Base-by-base conservation (phyloP, 2,113 vertebrate genomes). In the Apistogramma diplotaenia region DNA sequence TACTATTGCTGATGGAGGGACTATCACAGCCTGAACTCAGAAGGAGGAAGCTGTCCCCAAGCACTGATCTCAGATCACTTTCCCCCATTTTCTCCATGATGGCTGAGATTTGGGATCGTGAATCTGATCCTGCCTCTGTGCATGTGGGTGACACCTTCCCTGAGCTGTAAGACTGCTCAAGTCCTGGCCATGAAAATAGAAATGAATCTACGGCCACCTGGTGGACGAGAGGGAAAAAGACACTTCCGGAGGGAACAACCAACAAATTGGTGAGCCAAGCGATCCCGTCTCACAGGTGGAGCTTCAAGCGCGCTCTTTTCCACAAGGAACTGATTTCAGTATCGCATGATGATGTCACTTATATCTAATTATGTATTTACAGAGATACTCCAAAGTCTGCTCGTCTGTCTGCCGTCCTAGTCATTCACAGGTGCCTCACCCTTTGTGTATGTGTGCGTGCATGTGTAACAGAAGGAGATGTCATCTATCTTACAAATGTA, bases 271-370 rank as follows among this genome's bases (percentile, higher is more conserved):
- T 82, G 59, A 85, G 57, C 37, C 4, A 21, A 29, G 56, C 6
- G 18, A 61, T 76, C 37, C 19, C 0, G 8, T 79, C 46, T 79
- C 37, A 54, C 74, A 25, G 78, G 54, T 31, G 60, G 67, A 79
- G 53, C 46, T 59, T 77, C 37, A 55, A 78, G 54, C 35, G 3
- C 59, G 21, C 85, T 82, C 62, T 84, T 91, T 88, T 88, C 70
- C 84, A 86, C 5, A 74, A 81, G 77, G 77, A 89, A 91, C 89
- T 87, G 91, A 92, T 92, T 93, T 93, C 86, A 93, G 61, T 94
- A 94, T 92, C 89, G 95, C 95, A 96, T 96, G 94, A 94, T 94
- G 93, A 94, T 93, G 93, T 93, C 90, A 94, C 91, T 92, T 93
- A 92, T 92, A 94, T 93, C 85, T 85, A 91, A 87, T 93, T 92